Conservation (phyloP, 2,113 vertebrate genomes). For the Gnathonemus echidnorhynchus region DNA sequence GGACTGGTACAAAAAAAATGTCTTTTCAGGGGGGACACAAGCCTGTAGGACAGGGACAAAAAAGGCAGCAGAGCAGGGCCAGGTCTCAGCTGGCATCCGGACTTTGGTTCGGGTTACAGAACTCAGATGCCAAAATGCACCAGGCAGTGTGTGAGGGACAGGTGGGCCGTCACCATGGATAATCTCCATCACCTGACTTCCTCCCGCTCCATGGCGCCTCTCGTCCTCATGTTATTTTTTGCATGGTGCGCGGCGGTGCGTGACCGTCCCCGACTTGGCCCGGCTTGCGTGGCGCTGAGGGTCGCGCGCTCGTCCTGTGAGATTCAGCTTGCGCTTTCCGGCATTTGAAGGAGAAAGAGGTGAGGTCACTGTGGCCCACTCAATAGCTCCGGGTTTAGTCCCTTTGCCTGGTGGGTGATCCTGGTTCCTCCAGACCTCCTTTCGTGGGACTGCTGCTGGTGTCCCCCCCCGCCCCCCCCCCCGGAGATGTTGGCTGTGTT, state of each 20-base stretch:
- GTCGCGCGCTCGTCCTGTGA: neutral
- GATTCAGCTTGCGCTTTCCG: neutral
- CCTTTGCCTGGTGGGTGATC: neutral
- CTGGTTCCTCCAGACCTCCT: neutral
- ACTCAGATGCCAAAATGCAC: neutral
- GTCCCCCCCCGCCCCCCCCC: neutral
- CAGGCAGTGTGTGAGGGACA: neutral
- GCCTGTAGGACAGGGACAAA: slow-evolving; percentile 5
- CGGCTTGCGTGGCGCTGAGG: neutral
- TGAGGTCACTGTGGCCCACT: neutral
- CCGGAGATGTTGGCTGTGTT: neutral
- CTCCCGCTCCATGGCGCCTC: neutral
- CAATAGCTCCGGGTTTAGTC: neutral
- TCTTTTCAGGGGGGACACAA: neutral
- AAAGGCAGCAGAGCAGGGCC: neutral
- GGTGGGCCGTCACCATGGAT: neutral
- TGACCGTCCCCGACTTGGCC: neutral
- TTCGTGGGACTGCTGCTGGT: neutral
- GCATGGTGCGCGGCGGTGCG: neutral
- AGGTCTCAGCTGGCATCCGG: neutral
- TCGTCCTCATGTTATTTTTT: neutral
- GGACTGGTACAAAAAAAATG: neutral
- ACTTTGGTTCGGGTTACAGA: neutral
- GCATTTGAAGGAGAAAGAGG: neutral
- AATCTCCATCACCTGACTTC: neutral